Conservation (phyloP, 2,888 invertebrate species). For the Tachina lurida region DNA sequence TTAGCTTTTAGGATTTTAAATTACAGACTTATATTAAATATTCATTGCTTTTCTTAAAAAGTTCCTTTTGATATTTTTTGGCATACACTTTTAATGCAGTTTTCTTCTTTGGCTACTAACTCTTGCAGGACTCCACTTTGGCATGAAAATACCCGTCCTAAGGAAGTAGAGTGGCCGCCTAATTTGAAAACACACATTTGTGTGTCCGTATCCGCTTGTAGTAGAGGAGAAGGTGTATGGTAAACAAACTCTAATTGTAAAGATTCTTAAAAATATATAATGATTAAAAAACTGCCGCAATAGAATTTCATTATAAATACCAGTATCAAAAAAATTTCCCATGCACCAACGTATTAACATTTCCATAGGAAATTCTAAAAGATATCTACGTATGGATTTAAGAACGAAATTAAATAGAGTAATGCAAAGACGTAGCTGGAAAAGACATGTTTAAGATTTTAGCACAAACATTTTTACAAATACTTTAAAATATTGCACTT, state of each 20-base stretch:
- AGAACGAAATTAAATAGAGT: slow-evolving; percentile 75
- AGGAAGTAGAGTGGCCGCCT: slow-evolving; percentile 73
- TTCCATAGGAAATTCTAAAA: slow-evolving; percentile 80
- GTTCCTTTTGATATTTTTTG: slow-evolving; percentile 66
- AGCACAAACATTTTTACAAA: background rate
- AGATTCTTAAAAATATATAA: slow-evolving; percentile 71
- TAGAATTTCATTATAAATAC: slow-evolving; percentile 71
- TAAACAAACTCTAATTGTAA: slow-evolving; percentile 73
- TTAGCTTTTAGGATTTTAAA: background rate
- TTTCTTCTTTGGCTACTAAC: slow-evolving; percentile 72
- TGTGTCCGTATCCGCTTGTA: slow-evolving; percentile 57
- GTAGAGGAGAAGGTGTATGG: slow-evolving; percentile 69
- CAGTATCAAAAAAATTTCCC: slow-evolving; percentile 78
- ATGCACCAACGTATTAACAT: slow-evolving; percentile 77
- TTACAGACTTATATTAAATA: background rate
- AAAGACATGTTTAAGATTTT: background rate
- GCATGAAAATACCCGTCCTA: slow-evolving; percentile 74
- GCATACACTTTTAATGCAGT: slow-evolving; percentile 60
- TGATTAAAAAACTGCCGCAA: slow-evolving; percentile 1
- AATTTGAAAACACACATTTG: slow-evolving; percentile 74
- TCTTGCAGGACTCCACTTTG: slow-evolving; percentile 76
- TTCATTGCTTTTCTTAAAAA: slow-evolving; percentile 44
- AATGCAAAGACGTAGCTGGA: slow-evolving; percentile 75
- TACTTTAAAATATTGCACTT: slow-evolving; percentile 67
- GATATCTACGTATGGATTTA: slow-evolving; percentile 76